phyloP scores from a whole-genome alignment of 2,888 invertebrate species.

The Coremacera marginata region DNA sequence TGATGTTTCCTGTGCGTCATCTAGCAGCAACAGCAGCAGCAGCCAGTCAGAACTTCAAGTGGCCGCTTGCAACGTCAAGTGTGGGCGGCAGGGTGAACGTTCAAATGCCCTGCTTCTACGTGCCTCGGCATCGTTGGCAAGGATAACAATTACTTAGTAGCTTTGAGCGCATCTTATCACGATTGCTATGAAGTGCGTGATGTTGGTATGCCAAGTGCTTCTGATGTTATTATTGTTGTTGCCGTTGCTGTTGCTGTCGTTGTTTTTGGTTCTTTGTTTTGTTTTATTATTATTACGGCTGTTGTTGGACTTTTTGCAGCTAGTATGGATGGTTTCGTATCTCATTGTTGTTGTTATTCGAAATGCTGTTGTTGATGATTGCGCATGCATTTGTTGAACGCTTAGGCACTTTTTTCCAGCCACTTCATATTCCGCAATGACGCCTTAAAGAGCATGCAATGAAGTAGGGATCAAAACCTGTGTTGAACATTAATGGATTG shows the following conservation, averaged over 20 bases:
- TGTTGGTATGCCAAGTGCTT: conserved; percentile 22
- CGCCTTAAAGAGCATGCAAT: background rate
- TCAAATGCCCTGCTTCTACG: conserved; percentile 21
- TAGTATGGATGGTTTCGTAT: conserved; percentile 31
- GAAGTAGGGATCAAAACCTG: too few species aligned
- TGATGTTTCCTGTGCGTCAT: too few species aligned
- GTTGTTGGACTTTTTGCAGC: conserved; percentile 43
- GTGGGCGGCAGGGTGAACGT: background rate
- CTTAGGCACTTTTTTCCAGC: background rate
- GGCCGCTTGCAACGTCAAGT: background rate
- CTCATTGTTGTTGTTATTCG: conserved; percentile 15
- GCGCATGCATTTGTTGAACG: background rate
- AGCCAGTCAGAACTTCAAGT: background rate
- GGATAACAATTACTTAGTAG: conserved; percentile 43
- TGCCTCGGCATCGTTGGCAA: conserved; percentile 40
- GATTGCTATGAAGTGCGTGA: conserved; percentile 6
- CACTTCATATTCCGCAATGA: background rate
- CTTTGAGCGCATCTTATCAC: conserved; percentile 37
- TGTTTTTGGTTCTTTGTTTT: conserved; percentile 47
- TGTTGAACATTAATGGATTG: too few species aligned
- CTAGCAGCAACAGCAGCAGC: too few species aligned
- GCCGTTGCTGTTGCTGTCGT: conserved; percentile 46
- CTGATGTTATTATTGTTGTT: conserved; percentile 42
- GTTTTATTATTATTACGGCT: conserved; percentile 28
- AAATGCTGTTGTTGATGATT: background rate